Evolutionary conservation across 2,113 vertebrate species (phyloP), one percentile per base, ranked within the genome.

Genomic region (Gobius niger): DNA sequence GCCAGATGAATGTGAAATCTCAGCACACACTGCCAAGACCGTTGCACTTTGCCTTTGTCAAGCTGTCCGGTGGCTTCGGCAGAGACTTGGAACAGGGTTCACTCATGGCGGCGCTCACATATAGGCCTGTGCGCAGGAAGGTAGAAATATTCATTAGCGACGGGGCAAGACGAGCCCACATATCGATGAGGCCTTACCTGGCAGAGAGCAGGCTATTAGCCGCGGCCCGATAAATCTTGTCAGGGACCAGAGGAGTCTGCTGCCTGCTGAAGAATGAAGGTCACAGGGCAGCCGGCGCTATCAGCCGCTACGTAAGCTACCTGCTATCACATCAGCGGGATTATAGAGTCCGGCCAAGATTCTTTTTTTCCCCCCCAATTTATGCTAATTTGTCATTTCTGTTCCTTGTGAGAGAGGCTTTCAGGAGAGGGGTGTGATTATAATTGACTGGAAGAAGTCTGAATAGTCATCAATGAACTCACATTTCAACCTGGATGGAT

Each of bases 141-240:
- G 68, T 75, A 47, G 75, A 81, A 82, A 86, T 92, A 84, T 90
- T 91, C 90, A 93, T 91, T 90, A 92, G 91, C 71, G 54, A 50
- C 69, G 73, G 85, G 73, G 69, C 82, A 78, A 85, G 82, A 75
- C 74, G 81, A 76, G 51, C 83, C 81, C 85, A 88, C 78, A 89
- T 90, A 91, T 87, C 78, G 92, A 93, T 90, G 72, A 87, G 83
- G 88, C 90, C 87, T 86, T 84, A 92, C 82, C 90, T 89, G 77
- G 73, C 81, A 87, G 67, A 82, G 50, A 82, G 89, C 86, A 85
- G 89, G 85, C 81, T 87, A 84, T 91, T 93, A 86, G 87, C 86
- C 77, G 73, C 82, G 81, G 44, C 85, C 90, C 81, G 83, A 93
- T 93, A 94, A 90, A 92, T 93, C 91, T 94, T 93, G 85, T 91